Base-by-base conservation (phyloP, 2,113 vertebrate species). In the Paratilapia polleni region DNA sequence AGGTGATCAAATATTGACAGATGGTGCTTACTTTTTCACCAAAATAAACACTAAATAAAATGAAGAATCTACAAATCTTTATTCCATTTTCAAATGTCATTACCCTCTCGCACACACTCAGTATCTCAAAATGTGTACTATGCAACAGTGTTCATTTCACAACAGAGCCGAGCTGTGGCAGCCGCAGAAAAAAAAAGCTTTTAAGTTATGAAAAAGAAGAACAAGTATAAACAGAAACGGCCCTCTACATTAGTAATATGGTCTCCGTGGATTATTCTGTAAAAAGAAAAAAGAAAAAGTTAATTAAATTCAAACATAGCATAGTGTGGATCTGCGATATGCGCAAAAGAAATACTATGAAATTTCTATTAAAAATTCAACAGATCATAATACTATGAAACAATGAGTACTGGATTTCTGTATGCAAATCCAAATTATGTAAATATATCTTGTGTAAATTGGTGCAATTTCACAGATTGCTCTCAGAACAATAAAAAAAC, bases 211-310 rank as follows among this genome's bases (percentile, higher is more conserved):
- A 82, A 43, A 34, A 84, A 82, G 59, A 64, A 76, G 56, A 78
- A 78, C 58, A 80, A 61, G 77, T 49, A 83, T 34, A 57, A 84
- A 87, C 59, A 80, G 61, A 61, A 83, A 81, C 20, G 22, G 62
- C 66, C 59, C 38, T 78, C 58, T 22, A 5, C 34, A 43, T 99
- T 96, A 99, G 95, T 99, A 99, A 96, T 99, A 99, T n/a, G 98
- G 98, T 92, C 98, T 95, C 5, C 98, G 94, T 2, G 98, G 98
- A 90, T 99, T 99, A 94, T 99, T 99, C 98, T 99, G 96, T 2
- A 24, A 80, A 74, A n/a, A 87, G 70, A 85, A 86, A 80, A 83
- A 63, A 62, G 11, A 88, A 34, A 89, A 2, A 78, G 14, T 10
- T 8, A 41, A 81, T 66, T 66, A 58, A 56, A 70, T 70, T 57